A percentile compares a stretch with the other conserved stretches of the same genome.
phyloP scores from a whole-genome alignment of 2,113 vertebrate genomes.

The Stigmatopora argus region DNA sequence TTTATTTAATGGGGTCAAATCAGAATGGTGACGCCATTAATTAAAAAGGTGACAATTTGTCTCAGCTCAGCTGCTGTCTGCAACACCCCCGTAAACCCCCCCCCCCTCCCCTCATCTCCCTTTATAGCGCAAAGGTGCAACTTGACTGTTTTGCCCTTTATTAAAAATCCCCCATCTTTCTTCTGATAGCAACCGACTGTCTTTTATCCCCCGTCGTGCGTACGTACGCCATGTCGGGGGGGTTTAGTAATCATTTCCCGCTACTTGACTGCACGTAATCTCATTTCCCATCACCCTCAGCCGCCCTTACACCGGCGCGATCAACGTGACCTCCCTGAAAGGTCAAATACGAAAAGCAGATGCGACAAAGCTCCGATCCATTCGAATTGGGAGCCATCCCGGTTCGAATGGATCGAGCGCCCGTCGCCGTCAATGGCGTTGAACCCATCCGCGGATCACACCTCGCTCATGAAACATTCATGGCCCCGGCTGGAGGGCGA shows the following conservation, averaged over 20 bases:
- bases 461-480: constrained; percentile 58
- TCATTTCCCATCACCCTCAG: constrained; percentile 27
- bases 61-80: constrained; percentile 38
- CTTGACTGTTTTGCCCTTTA: constrained; percentile 48
- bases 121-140: constrained; percentile 38
- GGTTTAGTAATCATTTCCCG: constrained; percentile 23
- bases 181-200: constrained; percentile 5
- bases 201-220: constrained; percentile 9
- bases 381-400: no score
- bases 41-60: constrained; percentile 62
- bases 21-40: constrained; percentile 41
- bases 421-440: no score
- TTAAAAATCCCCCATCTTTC: constrained; percentile 41
- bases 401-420: no score
- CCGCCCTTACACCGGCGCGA: constrained; percentile 2
- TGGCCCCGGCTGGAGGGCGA: constrained; percentile 36
- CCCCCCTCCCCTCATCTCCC: not conserved
- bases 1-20: not conserved
- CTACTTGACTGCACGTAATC: constrained; percentile 39
- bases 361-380: not conserved
- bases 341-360: constrained; percentile 19
- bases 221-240: constrained; percentile 7
- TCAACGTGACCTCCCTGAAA: constrained; percentile 30
- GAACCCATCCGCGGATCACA: constrained; percentile 15
- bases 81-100: constrained; percentile 17